Conservation (phyloP, 2,113 vertebrate species). For the human (Homo sapiens) region DNA sequence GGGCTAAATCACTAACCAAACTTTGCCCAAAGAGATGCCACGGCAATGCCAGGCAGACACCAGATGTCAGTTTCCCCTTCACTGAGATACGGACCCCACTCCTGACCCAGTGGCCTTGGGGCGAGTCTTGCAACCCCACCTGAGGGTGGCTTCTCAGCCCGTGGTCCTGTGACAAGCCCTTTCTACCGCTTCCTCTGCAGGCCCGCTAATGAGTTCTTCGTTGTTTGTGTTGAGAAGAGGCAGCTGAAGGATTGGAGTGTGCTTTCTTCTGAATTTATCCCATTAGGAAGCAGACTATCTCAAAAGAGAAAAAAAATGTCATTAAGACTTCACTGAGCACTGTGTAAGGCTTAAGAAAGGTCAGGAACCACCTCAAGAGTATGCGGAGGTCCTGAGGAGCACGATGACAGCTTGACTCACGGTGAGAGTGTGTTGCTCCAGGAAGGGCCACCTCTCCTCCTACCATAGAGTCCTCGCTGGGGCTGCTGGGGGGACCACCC, state of each 20-base stretch:
- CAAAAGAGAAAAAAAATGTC: background rate
- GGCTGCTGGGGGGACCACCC: background rate
- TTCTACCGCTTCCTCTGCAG: background rate
- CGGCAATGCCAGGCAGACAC: background rate
- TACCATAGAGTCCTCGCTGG: background rate
- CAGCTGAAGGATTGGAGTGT: background rate
- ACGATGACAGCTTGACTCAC: background rate
- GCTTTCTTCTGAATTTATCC: conserved; percentile 46
- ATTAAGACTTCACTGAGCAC: conserved; percentile 29
- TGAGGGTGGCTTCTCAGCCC: background rate
- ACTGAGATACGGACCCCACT: background rate
- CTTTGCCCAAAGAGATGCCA: background rate
- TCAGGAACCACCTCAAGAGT: background rate
- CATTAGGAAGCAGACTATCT: conserved; percentile 38
- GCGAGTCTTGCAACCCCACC: background rate
- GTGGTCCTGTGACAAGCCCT: background rate
- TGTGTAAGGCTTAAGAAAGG: conserved; percentile 29
- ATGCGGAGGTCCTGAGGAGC: background rate
- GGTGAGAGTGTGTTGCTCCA: background rate
- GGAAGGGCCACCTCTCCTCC: background rate
- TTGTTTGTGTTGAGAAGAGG: background rate
- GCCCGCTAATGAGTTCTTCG: background rate
- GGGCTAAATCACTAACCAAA: background rate
- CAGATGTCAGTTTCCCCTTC: background rate
- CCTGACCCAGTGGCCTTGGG: background rate